phyloP scores from a whole-genome alignment of 2,797 vertebrate genomes.

The Acrossocheilus fasciatus region DNA sequence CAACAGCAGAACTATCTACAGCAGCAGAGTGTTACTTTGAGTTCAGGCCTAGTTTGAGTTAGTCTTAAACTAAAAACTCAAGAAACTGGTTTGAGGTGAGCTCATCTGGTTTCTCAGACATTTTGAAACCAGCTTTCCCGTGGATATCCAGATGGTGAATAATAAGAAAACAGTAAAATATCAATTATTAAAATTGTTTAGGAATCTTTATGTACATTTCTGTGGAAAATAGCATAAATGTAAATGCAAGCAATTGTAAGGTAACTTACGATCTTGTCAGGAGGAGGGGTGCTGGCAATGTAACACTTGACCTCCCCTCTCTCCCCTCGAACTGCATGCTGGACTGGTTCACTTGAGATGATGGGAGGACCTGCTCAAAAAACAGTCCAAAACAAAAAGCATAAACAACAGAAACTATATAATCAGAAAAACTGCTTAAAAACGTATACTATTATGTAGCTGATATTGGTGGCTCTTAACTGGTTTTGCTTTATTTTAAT shows the following conservation, averaged over 20 bases:
- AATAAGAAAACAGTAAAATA: background rate
- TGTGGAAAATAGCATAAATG: background rate
- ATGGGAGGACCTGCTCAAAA: conserved; percentile 86
- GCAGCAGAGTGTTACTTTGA: background rate
- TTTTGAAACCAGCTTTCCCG: background rate
- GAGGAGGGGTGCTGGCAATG: conserved; percentile 92
- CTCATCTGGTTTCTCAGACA: background rate
- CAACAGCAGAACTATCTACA: conserved; percentile 22
- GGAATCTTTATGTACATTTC: too few species aligned
- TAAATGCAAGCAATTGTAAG: background rate
- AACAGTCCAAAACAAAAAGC: conserved; percentile 22
- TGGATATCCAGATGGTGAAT: background rate
- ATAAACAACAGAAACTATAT: background rate
- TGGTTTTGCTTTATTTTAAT: background rate
- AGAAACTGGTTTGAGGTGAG: conserved; percentile 20
- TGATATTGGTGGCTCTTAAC: background rate
- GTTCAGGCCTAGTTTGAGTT: conserved; percentile 13
- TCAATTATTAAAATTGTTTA: background rate
- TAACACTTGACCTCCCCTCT: conserved; percentile 92
- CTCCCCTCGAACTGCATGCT: conserved; percentile 88
- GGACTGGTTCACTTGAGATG: conserved; percentile 92
- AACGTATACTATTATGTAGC: background rate
- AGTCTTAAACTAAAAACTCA: conserved; percentile 32
- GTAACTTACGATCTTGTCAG: conserved; percentile 94
- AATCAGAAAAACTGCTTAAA: background rate